These are phyloP conservation scores for Grantiella picta DNA, from an alignment of 2,113 vertebrate genomes.

Conservation along the genomic window DNA sequence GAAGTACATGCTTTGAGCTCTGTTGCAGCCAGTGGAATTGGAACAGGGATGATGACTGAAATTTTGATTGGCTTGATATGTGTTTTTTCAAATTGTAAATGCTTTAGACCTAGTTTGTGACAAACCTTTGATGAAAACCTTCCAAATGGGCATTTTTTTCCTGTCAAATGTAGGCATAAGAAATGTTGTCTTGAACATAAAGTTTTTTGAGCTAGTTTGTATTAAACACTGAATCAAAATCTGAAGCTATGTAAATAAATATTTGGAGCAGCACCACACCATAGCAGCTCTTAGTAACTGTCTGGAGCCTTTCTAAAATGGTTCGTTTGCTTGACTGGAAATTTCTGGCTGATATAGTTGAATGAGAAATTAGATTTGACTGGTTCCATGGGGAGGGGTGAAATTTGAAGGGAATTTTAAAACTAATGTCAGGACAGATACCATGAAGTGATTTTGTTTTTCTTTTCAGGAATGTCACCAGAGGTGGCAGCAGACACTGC, in stretches of 20 bases:
- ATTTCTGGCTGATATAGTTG: background rate
- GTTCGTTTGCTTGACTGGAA: background rate
- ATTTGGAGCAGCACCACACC: background rate
- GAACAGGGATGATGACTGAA: background rate
- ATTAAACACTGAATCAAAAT: background rate
- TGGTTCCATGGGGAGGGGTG: background rate
- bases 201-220: background rate
- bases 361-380: background rate
- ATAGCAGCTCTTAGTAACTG: background rate
- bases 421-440: background rate
- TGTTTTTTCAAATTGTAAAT: background rate
- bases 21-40: background rate
- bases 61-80: background rate
- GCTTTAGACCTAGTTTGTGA: background rate
- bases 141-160: background rate
- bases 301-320: background rate
- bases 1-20: background rate
- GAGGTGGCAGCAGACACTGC: slow-evolving; percentile 80
- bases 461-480: slow-evolving; percentile 78
- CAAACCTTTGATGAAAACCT: background rate
- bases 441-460: background rate
- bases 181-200: background rate
- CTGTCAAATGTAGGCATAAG: background rate
- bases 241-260: background rate
- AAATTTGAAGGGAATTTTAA: background rate